Evolutionary conservation across 2,113 vertebrate species (phyloP).

Genomic region (Rafetus swinhoei): DNA sequence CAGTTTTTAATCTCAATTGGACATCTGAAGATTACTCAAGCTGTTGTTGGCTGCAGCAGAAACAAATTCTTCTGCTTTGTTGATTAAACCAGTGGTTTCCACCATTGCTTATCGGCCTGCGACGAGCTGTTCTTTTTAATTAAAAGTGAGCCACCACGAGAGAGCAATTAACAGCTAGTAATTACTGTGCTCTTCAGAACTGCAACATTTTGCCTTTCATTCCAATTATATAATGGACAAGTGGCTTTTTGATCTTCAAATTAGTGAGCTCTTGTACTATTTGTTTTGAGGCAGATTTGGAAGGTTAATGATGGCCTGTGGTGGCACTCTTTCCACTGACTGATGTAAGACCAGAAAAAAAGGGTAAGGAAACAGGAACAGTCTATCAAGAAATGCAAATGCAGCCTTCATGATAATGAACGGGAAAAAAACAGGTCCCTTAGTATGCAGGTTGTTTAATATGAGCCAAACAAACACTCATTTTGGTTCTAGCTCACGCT

Average conservation of each 20-base stretch:
- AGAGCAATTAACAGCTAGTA: slow-evolving; percentile 99
- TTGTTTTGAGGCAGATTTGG: slow-evolving; percentile 98
- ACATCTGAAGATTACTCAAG: slow-evolving; percentile 99
- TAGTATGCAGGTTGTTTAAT: slow-evolving; percentile 84
- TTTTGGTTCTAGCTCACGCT: slow-evolving; percentile 77
- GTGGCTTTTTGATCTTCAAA: slow-evolving; percentile 99
- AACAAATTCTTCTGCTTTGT: slow-evolving; percentile 98
- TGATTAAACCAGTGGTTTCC: slow-evolving; percentile 96
- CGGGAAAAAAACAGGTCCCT: slow-evolving; percentile 74
- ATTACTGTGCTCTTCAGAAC: slow-evolving; percentile 98
- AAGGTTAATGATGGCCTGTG: slow-evolving; percentile 96
- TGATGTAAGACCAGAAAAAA: slow-evolving; percentile 87
- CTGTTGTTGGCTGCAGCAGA: slow-evolving; percentile 91
- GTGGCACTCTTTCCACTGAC: slow-evolving; percentile 90
- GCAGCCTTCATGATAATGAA: slow-evolving; percentile 91
- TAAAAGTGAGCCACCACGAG: slow-evolving; percentile 99
- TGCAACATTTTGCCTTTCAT: slow-evolving; percentile 96
- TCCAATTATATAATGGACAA: slow-evolving; percentile 99
- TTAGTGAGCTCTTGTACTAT: slow-evolving; percentile 99
- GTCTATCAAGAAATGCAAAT: slow-evolving; percentile 93
- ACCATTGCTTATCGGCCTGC: slow-evolving; percentile 95
- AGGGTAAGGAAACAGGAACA: slow-evolving; percentile 84
- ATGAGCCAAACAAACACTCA: slow-evolving; percentile 66
- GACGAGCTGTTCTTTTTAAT: slow-evolving; percentile 99
- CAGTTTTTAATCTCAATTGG: slow-evolving; percentile 98